Base-by-base conservation (phyloP, 92 coral and sea anemone genomes). In the Palythoa heliodiscus region DNA sequence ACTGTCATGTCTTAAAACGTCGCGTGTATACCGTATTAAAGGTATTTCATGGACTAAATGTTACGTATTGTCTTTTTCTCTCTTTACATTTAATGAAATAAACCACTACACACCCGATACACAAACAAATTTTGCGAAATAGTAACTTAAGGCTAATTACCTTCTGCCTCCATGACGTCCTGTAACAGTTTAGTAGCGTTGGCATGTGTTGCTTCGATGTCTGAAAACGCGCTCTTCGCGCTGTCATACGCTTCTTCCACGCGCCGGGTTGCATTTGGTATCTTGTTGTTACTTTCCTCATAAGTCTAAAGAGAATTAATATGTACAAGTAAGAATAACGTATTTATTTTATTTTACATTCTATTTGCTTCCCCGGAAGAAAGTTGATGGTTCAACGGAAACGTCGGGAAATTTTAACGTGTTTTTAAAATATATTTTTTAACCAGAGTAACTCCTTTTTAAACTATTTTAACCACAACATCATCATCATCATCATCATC, bases 101-200 rank as follows among this genome's bases (percentile, higher is more conserved):
- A 43, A 43, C 50, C 9, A 43, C 50, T 43, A 3, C 7, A 43
- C 50, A 43, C 50, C 7, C 50, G 19, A 19, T 19, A 63, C 11
- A n/a, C 25, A 16, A 58, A 5, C 15, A 58, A 9, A 8, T 63
- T 7, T 25, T 25, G 25, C 17, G 35, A 20, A 20, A 25, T 4
- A 29, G 37, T 10, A 25, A 37, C 47, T 1, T 3, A 58, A 58
- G 20, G 12, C 17, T 5, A 12, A 13, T 43, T 86, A 96, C 99
- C 98, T 91, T 96, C 94, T 14, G 99, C 98, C 64, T 96, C 95
- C 47, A 63, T 89, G 48, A 96, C 98, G 71, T 96, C 95, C 10
- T 93, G 76, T 4, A 85, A 86, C 16, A 96, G 95, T 50, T 91
- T 88, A 39, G 89, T 90, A 0, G 99, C 92, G 17, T 96, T 92